Evolutionary conservation across 2,797 vertebrate genomes (phyloP).

Genomic region (Enteromius trimaculatus): DNA sequence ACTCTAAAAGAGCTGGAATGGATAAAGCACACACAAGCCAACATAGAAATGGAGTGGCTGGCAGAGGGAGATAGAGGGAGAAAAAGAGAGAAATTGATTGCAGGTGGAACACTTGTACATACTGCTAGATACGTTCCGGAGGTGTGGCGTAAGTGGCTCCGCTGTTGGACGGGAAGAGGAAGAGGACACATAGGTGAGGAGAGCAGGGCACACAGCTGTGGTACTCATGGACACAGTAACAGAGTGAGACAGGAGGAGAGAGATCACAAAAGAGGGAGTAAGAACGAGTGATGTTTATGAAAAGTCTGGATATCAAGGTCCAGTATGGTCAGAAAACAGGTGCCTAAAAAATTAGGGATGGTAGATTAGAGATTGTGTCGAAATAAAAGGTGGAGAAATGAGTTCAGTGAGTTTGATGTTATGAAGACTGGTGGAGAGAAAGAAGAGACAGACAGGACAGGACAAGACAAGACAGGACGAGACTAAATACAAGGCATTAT

Average conservation of each 20-base stretch:
- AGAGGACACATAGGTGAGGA: conserved; percentile 84
- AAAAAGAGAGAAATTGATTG: conserved; percentile 45
- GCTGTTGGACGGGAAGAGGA: conserved; percentile 83
- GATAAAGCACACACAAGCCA: conserved; percentile 65
- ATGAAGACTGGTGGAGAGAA: conserved; percentile 22
- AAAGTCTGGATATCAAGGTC: conserved; percentile 8
- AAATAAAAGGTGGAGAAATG: background rate
- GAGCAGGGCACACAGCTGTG: conserved; percentile 74
- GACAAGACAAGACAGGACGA: conserved; percentile 58
- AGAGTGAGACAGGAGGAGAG: conserved; percentile 31
- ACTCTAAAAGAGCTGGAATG: conserved; percentile 58
- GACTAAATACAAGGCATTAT: conserved; percentile 48
- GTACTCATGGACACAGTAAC: conserved; percentile 57
- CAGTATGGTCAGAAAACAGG: background rate
- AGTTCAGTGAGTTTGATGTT: conserved; percentile 47
- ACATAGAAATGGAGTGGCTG: conserved; percentile 44
- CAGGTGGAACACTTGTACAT: conserved; percentile 85
- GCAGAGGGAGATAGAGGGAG: conserved; percentile 37
- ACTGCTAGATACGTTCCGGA: conserved; percentile 90
- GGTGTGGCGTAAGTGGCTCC: conserved; percentile 86
- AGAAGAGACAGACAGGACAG: conserved; percentile 60
- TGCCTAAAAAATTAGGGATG: background rate
- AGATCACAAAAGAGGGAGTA: conserved; percentile 53
- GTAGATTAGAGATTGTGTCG: background rate
- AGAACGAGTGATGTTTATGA: conserved; percentile 20